A percentile compares a stretch with the other conserved stretches of the same genome.
Evolutionary conservation across 1,140 invertebrate species (phyloP).

Genomic region (Aradophagus sp.): DNA sequence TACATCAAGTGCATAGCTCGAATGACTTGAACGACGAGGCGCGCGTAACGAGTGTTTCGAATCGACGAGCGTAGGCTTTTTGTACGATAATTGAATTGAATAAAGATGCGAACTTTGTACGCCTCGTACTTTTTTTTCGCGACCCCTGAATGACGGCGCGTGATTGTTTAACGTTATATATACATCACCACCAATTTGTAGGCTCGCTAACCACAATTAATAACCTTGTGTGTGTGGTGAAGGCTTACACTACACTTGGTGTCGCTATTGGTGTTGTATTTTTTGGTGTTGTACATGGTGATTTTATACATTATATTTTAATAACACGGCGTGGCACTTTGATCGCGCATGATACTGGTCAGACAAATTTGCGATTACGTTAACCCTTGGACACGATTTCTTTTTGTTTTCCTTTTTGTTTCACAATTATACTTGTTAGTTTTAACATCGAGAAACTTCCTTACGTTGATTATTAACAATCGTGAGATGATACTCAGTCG

Average conservation of each 20-base stretch:
- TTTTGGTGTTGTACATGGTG: constrained; percentile 72
- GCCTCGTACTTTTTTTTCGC: constrained; percentile 24
- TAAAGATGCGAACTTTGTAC: background rate
- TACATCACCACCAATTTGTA: constrained; percentile 54
- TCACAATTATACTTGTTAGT: no score
- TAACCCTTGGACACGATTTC: constrained; percentile 24
- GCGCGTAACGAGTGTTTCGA: no score
- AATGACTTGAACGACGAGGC: no score
- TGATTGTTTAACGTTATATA: constrained; percentile 49
- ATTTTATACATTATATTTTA: constrained; percentile 61
- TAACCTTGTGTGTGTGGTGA: constrained; percentile 74
- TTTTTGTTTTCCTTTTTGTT: constrained; percentile 6
- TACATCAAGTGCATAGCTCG: no score
- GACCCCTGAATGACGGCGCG: constrained; percentile 35
- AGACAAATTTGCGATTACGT: constrained; percentile 34
- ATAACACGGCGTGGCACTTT: constrained; percentile 64
- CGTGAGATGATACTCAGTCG: no score
- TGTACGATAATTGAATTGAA: background rate
- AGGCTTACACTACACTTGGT: constrained; percentile 75
- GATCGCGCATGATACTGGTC: constrained; percentile 47
- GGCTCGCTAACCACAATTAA: constrained; percentile 70
- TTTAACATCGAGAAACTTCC: no score
- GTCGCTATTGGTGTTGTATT: constrained; percentile 75
- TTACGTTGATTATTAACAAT: no score
- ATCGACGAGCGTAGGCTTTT: background rate